Percentiles rank a stretch among this genome's conserved stretches.
phyloP scores from a whole-genome alignment of 1,140 invertebrate genomes.

The Helicoverpa zea region DNA sequence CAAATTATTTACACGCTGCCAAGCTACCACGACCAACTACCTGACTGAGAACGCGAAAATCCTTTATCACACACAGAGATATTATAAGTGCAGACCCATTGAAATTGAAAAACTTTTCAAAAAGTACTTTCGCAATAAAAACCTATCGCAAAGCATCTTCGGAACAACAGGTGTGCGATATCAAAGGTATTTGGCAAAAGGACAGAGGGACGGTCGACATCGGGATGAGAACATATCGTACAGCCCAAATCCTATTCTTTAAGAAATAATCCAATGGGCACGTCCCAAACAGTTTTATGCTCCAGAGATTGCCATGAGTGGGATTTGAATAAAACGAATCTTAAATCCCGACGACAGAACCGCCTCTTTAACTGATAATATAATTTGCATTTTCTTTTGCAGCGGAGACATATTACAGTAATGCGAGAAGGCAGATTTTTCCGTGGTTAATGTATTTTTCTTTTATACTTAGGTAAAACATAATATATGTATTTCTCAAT shows the following conservation, averaged over 20 bases:
- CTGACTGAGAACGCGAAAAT: neutral
- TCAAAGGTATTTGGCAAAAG: conserved; percentile 36
- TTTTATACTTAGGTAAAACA: neutral
- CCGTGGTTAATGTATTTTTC: neutral
- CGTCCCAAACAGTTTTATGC: conserved; percentile 31
- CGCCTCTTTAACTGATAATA: conserved; percentile 19
- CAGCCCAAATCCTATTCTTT: conserved; percentile 13
- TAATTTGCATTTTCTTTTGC: conserved; percentile 9
- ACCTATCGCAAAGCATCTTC: neutral
- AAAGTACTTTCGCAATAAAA: conserved; percentile 14
- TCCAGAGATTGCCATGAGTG: conserved; percentile 14
- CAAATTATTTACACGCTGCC: no score
- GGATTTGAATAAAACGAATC: conserved; percentile 43
- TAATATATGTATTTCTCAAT: no score
- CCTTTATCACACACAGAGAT: neutral
- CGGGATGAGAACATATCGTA: conserved; percentile 12
- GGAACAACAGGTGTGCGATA: conserved; percentile 40
- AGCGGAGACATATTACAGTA: neutral
- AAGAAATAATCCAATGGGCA: conserved; percentile 28
- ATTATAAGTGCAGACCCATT: neutral
- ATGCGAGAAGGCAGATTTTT: neutral
- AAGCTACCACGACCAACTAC: neutral
- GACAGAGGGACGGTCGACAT: conserved; percentile 16
- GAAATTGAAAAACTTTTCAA: conserved; percentile 12
- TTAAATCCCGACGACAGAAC: conserved; percentile 26